A percentile compares a stretch with the other conserved stretches of the same genome.
Conservation (phyloP, 2,113 vertebrate genomes). For the Vimba vimba region DNA sequence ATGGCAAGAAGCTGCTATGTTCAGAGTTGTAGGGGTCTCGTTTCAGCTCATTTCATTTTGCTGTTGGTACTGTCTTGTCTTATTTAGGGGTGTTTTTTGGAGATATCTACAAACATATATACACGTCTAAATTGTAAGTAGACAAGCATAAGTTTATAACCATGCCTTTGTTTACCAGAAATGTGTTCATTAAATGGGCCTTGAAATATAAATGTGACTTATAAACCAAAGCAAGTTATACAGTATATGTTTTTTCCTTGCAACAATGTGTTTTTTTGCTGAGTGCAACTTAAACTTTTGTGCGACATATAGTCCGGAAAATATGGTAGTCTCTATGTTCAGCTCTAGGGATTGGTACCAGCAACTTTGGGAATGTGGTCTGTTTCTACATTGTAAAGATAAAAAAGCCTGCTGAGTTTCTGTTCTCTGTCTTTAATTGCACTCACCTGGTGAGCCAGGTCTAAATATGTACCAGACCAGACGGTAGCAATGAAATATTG, state of each 20-base stretch:
- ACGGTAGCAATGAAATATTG: neutral
- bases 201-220: neutral
- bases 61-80: neutral
- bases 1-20: too few species aligned
- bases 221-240: neutral
- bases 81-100: neutral
- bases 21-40: too few species aligned
- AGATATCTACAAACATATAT: neutral
- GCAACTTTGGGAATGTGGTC: neutral
- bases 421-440: neutral
- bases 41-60: too few species aligned
- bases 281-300: neutral
- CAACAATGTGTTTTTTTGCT: constrained; percentile 1
- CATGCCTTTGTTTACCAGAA: neutral
- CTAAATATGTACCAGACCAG: neutral
- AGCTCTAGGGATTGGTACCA: neutral
- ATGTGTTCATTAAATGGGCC: neutral
- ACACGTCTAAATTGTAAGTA: neutral
- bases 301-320: neutral
- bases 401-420: neutral
- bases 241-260: neutral
- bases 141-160: constrained; percentile 1
- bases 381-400: neutral
- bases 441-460: neutral
- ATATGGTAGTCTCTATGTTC: neutral